A percentile compares a stretch with the other conserved stretches of the same genome.
Evolutionary conservation across 2,797 vertebrate species (phyloP).

Genomic region (Hafferia zeledoni): DNA sequence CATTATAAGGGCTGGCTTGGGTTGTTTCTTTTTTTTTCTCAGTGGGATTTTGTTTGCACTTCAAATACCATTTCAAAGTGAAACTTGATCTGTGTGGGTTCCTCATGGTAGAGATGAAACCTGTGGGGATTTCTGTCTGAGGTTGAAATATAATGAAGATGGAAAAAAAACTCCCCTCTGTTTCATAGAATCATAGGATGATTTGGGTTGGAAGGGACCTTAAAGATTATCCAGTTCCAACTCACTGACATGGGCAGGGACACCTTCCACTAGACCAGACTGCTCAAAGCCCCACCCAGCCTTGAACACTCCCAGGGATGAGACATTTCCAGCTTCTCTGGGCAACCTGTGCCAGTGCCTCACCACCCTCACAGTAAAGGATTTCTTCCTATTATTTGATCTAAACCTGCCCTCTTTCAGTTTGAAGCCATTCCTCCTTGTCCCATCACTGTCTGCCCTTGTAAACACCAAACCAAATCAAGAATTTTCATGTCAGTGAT

Average conservation of each 20-base stretch:
- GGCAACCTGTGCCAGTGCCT: neutral
- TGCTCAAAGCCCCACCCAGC: neutral
- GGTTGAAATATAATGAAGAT: neutral
- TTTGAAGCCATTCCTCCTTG: neutral
- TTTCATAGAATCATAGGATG: neutral
- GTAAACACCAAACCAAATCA: neutral
- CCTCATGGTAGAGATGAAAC: neutral
- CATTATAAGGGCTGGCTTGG: rapidly evolving
- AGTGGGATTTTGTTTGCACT: neutral
- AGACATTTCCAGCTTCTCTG: neutral
- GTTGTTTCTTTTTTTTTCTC: rapidly evolving
- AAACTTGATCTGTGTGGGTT: neutral
- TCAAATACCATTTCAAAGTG: slow-evolving; percentile 2
- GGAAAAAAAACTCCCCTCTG: neutral
- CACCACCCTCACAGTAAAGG: neutral
- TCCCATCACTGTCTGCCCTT: neutral
- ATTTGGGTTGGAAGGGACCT: neutral
- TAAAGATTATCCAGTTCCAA: neutral
- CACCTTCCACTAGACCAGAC: neutral
- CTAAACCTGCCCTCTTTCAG: neutral
- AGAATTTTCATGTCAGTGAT: neutral
- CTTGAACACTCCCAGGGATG: neutral
- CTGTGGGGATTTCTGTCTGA: neutral
- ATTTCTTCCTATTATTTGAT: neutral
- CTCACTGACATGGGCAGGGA: neutral